Evolutionary conservation across 1,140 invertebrate genomes (phyloP).

Genomic region (Pseudomyrmex dendroicus): DNA sequence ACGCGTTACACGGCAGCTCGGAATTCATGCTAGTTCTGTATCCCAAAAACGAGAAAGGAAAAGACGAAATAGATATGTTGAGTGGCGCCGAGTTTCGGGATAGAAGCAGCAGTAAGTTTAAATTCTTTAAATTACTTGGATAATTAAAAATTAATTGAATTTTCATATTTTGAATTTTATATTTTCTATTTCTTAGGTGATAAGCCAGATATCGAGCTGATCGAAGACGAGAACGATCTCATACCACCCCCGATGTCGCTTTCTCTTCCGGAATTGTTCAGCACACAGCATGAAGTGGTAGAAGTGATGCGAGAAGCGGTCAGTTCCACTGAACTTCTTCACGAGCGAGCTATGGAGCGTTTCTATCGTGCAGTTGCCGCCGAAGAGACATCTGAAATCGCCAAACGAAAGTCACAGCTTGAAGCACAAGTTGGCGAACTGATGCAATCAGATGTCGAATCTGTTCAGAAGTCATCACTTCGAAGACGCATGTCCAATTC

Average conservation of each 20-base stretch:
- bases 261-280: constrained; percentile 91
- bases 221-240: constrained; percentile 85
- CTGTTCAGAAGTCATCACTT: constrained; percentile 68
- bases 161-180: too few relatives aligned
- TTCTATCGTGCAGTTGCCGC: constrained; percentile 91
- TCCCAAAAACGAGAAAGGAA: constrained; percentile 85
- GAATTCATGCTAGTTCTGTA: constrained; percentile 93
- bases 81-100: not conserved
- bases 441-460: constrained; percentile 60
- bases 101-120: not conserved
- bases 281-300: constrained; percentile 80
- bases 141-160: too few relatives aligned
- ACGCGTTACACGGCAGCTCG: constrained; percentile 86
- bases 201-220: not conserved
- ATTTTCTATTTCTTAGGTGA: constrained; percentile 1
- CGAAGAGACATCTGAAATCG: constrained; percentile 86
- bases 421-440: constrained; percentile 77
- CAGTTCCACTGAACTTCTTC: constrained; percentile 92
- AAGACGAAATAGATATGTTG: not conserved
- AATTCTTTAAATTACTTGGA: too few relatives aligned
- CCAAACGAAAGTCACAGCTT: constrained; percentile 80
- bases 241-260: constrained; percentile 91
- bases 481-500: constrained; percentile 77
- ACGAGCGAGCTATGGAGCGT: constrained; percentile 91
- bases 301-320: constrained; percentile 88